phyloP scores from a whole-genome alignment of 2,113 vertebrate genomes.

The Anhinga anhinga region DNA sequence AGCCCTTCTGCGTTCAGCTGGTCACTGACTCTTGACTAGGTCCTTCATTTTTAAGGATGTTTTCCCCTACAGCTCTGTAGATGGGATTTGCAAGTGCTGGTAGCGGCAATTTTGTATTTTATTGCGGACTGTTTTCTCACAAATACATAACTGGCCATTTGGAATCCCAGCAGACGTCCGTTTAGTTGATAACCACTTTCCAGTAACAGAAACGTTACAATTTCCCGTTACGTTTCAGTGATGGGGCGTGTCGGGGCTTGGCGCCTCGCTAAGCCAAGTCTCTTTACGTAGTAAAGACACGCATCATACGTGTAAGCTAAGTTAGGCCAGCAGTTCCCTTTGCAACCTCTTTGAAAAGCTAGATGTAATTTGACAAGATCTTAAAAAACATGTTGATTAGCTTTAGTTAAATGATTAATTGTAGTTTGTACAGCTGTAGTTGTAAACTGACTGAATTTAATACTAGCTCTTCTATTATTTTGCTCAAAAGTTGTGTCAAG shows the following conservation, averaged over 20 bases:
- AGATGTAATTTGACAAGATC: no score
- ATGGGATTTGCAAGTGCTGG: neutral
- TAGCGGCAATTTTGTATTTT: neutral
- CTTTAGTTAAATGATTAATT: neutral
- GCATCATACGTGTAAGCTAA: accelerated
- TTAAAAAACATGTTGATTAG: neutral
- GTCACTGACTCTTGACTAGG: no score
- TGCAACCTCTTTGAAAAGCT: neutral
- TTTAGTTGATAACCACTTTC: neutral
- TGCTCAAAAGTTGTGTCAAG: neutral
- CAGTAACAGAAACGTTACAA: no score
- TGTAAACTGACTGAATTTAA: neutral
- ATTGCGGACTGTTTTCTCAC: neutral
- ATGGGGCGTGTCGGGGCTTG: accelerated
- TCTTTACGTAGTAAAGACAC: accelerated
- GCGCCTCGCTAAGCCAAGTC: neutral
- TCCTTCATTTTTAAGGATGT: neutral
- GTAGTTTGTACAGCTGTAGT: neutral
- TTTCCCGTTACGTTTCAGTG: accelerated
- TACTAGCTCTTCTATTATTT: neutral
- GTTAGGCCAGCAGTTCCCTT: neutral
- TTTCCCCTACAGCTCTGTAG: neutral
- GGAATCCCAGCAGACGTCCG: neutral
- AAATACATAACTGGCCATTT: no score
- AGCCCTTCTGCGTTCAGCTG: neutral